These are phyloP conservation scores for Pelodiscus sinensis DNA, from an alignment of 2,113 vertebrate species.

Conservation along the genomic window DNA sequence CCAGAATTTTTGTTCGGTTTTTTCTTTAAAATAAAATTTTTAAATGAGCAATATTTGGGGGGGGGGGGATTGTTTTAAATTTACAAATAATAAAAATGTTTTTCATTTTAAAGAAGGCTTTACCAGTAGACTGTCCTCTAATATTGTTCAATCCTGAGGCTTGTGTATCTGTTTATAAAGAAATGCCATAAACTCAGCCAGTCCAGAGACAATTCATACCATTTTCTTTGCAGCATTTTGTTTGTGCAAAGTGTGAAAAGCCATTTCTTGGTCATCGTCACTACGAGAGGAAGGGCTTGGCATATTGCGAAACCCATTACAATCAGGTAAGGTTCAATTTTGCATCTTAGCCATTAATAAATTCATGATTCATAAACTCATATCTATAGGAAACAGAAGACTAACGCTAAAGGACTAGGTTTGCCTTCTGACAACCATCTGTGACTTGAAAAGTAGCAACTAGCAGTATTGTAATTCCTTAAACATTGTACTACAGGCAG, in stretches of 20 bases:
- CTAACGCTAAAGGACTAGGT: not conserved
- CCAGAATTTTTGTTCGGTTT: not conserved
- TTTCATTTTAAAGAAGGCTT: not conserved
- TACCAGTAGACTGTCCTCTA: not conserved
- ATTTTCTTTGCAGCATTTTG: constrained; percentile 94
- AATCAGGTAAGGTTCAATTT: constrained; percentile 87
- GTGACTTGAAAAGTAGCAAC: not conserved
- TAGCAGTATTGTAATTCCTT: not conserved
- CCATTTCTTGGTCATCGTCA: constrained; percentile 99
- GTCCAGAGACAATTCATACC: not conserved
- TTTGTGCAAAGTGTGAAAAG: constrained; percentile 99
- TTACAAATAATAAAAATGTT: not conserved
- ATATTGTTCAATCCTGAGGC: not conserved
- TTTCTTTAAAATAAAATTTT: not conserved
- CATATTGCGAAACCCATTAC: constrained; percentile 98
- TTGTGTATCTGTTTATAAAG: not conserved
- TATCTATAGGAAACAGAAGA: not conserved
- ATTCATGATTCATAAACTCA: not conserved
- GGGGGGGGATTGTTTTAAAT: not conserved
- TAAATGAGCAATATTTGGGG: not conserved
- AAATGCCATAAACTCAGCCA: not conserved
- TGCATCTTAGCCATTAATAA: not conserved
- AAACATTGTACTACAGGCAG: not conserved
- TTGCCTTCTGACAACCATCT: not conserved
- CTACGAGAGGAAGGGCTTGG: constrained; percentile 96